A percentile compares a stretch with the other conserved stretches of the same genome.
phyloP scores from a whole-genome alignment of 35 echinoderm and acorn worm species.

The Apostichopus californicus region DNA sequence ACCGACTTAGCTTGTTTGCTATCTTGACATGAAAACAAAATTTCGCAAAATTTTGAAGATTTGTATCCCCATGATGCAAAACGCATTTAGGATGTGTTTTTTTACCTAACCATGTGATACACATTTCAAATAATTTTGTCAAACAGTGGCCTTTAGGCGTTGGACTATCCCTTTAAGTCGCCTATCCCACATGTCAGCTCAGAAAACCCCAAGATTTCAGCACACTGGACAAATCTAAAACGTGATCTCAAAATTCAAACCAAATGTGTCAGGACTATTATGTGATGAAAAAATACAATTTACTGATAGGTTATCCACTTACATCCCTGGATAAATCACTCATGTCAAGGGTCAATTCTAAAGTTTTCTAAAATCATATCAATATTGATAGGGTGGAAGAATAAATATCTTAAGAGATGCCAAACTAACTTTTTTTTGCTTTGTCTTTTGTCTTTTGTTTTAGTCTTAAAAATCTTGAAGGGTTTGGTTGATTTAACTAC shows the following conservation, averaged over 20 bases:
- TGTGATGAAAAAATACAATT: conserved; percentile 24
- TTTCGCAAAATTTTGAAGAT: too few species aligned
- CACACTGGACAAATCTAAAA: not conserved
- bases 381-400: not conserved
- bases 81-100: too few species aligned
- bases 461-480: not conserved
- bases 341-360: not conserved
- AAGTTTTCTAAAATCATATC: conserved; percentile 4
- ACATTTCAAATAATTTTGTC: too few species aligned
- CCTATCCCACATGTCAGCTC: too few species aligned
- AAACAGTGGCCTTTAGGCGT: too few species aligned
- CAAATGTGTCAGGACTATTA: conserved; percentile 7
- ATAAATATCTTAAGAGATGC: conserved; percentile 8
- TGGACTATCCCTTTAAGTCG: too few species aligned
- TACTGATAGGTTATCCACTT: conserved; percentile 14
- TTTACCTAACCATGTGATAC: too few species aligned
- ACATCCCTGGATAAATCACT: conserved; percentile 9
- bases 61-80: too few species aligned
- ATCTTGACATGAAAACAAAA: too few species aligned
- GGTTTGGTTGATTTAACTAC: not conserved
- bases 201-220: not conserved
- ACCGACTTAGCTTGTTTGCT: too few species aligned
- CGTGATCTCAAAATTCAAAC: conserved; percentile 28
- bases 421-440: not conserved
- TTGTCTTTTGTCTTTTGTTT: not conserved